Percentiles rank a stretch among this genome's conserved stretches.
Conservation (phyloP, 2,888 invertebrate genomes). For the Euproctis similis region DNA sequence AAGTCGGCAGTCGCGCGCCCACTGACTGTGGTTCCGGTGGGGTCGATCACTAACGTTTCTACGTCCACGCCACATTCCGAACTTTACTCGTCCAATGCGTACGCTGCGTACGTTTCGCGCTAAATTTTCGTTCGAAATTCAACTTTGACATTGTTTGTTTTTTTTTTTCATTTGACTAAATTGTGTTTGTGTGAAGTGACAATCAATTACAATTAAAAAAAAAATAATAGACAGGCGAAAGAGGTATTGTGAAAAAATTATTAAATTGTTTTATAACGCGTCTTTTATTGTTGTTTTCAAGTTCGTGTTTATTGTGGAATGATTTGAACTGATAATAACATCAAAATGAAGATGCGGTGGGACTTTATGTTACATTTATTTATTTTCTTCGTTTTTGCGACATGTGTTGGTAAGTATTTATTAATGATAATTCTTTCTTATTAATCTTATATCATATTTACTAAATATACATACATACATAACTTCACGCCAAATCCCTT, state of each 20-base stretch:
- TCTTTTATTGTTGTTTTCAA: conserved; percentile 15
- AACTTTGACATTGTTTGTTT: conserved; percentile 13
- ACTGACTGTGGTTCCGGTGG: conserved; percentile 76
- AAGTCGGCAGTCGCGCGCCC: conserved; percentile 65
- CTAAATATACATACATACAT: too few species aligned
- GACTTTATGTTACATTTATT: conserved; percentile 44
- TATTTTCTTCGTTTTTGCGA: conserved; percentile 35
- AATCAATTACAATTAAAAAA: too few species aligned
- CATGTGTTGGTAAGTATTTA: conserved; percentile 50
- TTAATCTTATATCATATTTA: neutral
- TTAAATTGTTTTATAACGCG: conserved; percentile 11
- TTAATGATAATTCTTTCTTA: neutral
- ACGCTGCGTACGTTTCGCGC: conserved; percentile 46
- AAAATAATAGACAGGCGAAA: too few species aligned
- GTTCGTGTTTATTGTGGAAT: conserved; percentile 25
- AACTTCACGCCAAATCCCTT: too few species aligned
- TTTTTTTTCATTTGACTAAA: conserved; percentile 5
- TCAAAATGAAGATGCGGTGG: conserved; percentile 51
- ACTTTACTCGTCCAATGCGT: conserved; percentile 37
- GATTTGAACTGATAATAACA: conserved; percentile 32
- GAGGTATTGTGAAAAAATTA: too few species aligned
- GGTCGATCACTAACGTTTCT: conserved; percentile 66
- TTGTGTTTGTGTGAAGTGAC: conserved; percentile 10
- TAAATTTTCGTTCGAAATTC: conserved; percentile 29
- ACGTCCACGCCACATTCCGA: conserved; percentile 46